phyloP scores from a whole-genome alignment of 2,797 vertebrate species.

The Pantherophis vulpinus region DNA sequence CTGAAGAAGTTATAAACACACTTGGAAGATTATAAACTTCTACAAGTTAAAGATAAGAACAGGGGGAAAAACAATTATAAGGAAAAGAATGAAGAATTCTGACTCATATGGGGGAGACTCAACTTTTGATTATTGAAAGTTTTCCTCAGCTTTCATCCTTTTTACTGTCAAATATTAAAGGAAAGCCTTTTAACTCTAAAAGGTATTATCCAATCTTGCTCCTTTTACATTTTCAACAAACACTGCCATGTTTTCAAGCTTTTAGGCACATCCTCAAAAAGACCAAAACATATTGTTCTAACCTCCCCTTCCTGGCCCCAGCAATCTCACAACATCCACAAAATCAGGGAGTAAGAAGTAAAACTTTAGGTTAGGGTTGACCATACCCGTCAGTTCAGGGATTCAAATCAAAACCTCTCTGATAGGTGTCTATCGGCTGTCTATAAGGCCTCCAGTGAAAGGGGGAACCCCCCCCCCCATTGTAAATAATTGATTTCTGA shows the following conservation, averaged over 20 bases:
- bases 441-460: background rate
- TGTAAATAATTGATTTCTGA: background rate
- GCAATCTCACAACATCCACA: background rate
- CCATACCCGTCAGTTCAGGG: background rate
- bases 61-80: background rate
- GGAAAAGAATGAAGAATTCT: background rate
- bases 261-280: background rate
- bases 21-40: background rate
- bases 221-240: background rate
- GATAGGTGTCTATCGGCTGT: background rate
- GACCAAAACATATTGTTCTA: background rate
- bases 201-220: background rate
- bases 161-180: background rate
- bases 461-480: rapidly evolving
- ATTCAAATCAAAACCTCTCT: background rate
- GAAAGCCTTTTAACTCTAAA: background rate
- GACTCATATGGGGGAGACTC: background rate
- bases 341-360: background rate
- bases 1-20: background rate
- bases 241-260: background rate
- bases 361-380: background rate
- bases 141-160: background rate
- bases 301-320: background rate
- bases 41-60: background rate
- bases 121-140: background rate